Evolutionary conservation across 1,140 invertebrate genomes (phyloP).

Genomic region (Leptinotarsa texana): DNA sequence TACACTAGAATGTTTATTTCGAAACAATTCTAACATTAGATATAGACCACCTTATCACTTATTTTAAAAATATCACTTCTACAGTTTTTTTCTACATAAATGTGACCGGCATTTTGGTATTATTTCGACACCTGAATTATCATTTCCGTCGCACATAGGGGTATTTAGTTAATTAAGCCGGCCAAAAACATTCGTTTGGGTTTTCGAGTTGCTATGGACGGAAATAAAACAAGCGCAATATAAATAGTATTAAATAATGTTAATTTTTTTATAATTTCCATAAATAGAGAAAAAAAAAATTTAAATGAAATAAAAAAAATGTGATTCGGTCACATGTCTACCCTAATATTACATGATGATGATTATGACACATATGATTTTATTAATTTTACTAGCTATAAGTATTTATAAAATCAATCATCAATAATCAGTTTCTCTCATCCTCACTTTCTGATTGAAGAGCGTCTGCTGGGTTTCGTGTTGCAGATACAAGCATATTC

Average conservation of each 20-base stretch:
- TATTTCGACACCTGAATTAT: too few species aligned
- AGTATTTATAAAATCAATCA: not conserved
- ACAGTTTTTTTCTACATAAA: too few species aligned
- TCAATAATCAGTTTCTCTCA: not conserved
- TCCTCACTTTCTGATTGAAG: slow-evolving; percentile 7
- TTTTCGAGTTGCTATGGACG: not conserved
- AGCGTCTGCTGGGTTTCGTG: not conserved
- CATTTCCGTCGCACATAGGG: too few species aligned
- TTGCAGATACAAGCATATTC: slow-evolving; percentile 17
- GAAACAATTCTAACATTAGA: too few species aligned
- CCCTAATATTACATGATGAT: not conserved
- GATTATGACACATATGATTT: not conserved
- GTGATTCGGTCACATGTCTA: too few species aligned
- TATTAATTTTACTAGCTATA: not conserved
- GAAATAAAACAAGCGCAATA: slow-evolving; percentile 9
- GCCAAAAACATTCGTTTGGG: not conserved
- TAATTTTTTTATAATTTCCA: not conserved
- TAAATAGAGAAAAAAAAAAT: not conserved
- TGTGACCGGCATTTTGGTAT: too few species aligned
- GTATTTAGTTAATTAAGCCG: not conserved
- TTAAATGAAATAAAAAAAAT: too few species aligned
- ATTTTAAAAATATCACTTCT: too few species aligned
- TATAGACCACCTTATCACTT: too few species aligned
- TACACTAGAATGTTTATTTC: too few species aligned
- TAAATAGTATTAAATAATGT: not conserved